These are phyloP conservation scores for Lasiurus borealis DNA, from an alignment of 2,113 vertebrate genomes.

Conservation along the genomic window DNA sequence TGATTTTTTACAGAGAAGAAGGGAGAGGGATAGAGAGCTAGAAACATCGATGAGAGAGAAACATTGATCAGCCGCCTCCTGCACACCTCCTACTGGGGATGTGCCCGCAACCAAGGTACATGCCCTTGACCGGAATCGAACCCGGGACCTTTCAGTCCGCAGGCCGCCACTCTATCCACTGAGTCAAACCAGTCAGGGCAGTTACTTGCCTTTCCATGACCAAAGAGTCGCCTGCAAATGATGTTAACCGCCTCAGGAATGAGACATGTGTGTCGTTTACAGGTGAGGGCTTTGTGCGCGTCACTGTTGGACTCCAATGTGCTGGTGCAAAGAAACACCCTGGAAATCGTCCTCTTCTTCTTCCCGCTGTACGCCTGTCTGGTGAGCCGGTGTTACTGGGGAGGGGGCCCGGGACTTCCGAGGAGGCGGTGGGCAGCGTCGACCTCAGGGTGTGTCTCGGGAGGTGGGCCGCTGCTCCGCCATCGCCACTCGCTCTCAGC, in stretches of 20 bases:
- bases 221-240: too few relatives aligned
- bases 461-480: accelerated
- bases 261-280: neutral
- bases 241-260: accelerated
- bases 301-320: conserved; percentile 96
- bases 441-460: accelerated
- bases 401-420: neutral
- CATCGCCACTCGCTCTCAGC: accelerated
- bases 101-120: too few relatives aligned
- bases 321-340: conserved; percentile 96
- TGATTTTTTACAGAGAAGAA: too few relatives aligned
- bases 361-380: conserved; percentile 93
- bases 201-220: neutral
- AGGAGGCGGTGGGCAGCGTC: accelerated
- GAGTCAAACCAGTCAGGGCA: too few relatives aligned
- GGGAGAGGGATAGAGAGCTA: too few relatives aligned
- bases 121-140: too few relatives aligned
- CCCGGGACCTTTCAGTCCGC: too few relatives aligned
- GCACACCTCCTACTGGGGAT: too few relatives aligned
- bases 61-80: too few relatives aligned
- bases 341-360: conserved; percentile 96
- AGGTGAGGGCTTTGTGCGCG: conserved; percentile 93
- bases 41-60: too few relatives aligned
- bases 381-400: conserved; percentile 85
- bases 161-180: too few relatives aligned